phyloP scores from a whole-genome alignment of 2,797 vertebrate species.

The Acanthis flammea region DNA sequence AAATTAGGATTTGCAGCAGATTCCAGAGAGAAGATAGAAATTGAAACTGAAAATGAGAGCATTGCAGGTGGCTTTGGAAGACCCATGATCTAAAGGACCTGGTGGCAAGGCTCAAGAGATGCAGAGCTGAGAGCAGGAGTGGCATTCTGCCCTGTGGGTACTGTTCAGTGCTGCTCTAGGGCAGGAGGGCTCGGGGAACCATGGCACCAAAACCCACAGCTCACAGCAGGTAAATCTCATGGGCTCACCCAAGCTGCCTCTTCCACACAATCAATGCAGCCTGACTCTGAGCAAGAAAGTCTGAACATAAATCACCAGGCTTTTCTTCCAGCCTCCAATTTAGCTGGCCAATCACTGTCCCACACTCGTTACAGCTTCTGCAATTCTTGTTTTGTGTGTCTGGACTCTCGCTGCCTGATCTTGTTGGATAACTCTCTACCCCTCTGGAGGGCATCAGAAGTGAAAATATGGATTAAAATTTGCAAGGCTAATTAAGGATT shows the following conservation, averaged over 20 bases:
- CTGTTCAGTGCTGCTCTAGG: background rate
- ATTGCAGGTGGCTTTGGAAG: background rate
- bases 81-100: background rate
- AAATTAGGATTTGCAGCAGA: background rate
- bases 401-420: background rate
- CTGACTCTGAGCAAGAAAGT: background rate
- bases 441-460: background rate
- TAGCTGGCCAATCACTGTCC: background rate
- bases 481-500: background rate
- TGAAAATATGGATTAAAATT: background rate
- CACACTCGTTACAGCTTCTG: background rate
- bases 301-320: background rate
- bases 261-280: background rate
- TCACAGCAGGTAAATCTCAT: background rate
- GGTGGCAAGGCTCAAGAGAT: background rate
- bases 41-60: background rate
- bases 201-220: background rate
- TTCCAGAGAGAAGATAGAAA: background rate
- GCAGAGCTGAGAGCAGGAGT: background rate
- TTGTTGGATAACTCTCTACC: background rate
- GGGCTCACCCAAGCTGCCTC: background rate
- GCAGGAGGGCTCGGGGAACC: background rate
- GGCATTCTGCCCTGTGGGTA: background rate
- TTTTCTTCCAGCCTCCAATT: background rate
- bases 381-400: background rate